Base-by-base conservation (phyloP, 2,113 vertebrate species). In the Melanerpes aurifrons region DNA sequence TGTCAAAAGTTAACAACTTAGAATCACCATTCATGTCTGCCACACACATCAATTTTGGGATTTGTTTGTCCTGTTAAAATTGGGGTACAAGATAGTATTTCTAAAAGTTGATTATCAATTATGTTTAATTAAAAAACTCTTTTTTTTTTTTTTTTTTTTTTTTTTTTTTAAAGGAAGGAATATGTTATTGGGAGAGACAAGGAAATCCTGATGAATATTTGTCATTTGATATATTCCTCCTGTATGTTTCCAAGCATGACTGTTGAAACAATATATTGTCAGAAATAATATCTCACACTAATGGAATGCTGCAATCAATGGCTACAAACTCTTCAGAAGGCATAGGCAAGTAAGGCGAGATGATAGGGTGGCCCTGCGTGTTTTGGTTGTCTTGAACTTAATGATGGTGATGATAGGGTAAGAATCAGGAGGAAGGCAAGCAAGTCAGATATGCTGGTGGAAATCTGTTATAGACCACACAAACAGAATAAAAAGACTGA, bases 1-100 rank as follows among this genome's bases (percentile, higher is more conserved):
- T 84, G 28, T 75, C 66, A 83, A 54, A 90, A 92, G 73, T 82
- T 90, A 66, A 78, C 54, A 90, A 68, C 45, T 75, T 48, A 70
- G n/a, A 92, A 73, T 59, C n/a, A 31, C 26, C 47, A 9, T 61
- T 91, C 53, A 19, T 2, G 3, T 48, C 53, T 86, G 37, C 69
- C 54, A 80, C 25, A 24, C 9, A 62, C 0, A 0, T 31, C 37
- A 88, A 7, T 26, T 6, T 70, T n/a, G 72, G 21, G 7, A 3
- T 88, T 87, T 37, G 19, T 86, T 15, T 53, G 59, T 35, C 56
- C 47, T 57, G 8, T 1, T 63, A 79, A 83, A 87, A 79, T 29
- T 82, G 6, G 4, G 63, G 53, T 48, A 15, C 2, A 29, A 62
- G 7, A 50, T 90, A 75, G 2, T n/a, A 62, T 56, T 37, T 76